Conservation (phyloP, 2,888 invertebrate genomes). For the Steromphala cineraria region DNA sequence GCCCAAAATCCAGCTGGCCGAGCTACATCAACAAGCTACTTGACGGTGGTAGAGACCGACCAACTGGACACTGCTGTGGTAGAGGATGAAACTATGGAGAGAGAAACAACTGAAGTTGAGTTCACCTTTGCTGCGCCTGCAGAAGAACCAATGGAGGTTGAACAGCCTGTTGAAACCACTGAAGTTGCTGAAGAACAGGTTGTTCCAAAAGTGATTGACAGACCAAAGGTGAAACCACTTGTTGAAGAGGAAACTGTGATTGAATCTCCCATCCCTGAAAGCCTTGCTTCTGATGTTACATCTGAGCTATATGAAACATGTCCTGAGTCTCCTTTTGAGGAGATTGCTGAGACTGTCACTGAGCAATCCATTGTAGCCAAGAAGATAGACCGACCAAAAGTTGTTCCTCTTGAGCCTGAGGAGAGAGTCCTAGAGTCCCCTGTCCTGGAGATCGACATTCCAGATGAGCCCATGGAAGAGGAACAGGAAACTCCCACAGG, state of each 20-base stretch:
- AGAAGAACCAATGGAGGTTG: constrained; percentile 34
- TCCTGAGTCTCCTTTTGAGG: constrained; percentile 33
- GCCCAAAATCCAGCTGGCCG: constrained; percentile 89
- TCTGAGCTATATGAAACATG: constrained; percentile 15
- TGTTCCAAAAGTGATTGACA: constrained; percentile 53
- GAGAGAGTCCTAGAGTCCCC: constrained; percentile 32
- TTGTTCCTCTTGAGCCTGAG: constrained; percentile 47
- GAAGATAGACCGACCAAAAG: constrained; percentile 54
- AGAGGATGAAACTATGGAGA: constrained; percentile 39
- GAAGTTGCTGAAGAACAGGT: constrained; percentile 53
- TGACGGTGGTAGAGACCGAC: constrained; percentile 62
- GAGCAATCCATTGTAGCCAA: constrained; percentile 52
- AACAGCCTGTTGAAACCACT: constrained; percentile 37
- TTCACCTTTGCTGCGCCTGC: neutral
- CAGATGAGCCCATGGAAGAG: constrained; percentile 34
- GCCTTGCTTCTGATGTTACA: constrained; percentile 21
- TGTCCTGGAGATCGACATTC: constrained; percentile 38
- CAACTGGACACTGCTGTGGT: constrained; percentile 33
- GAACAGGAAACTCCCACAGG: constrained; percentile 44
- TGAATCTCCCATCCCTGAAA: constrained; percentile 48
- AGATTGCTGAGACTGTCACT: constrained; percentile 49
- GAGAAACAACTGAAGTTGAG: constrained; percentile 39
- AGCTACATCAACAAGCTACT: constrained; percentile 82
- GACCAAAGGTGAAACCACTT: constrained; percentile 56
- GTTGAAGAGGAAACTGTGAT: constrained; percentile 51